phyloP scores from a whole-genome alignment of 2,797 vertebrate species.

The Neosalanx taihuensis region DNA sequence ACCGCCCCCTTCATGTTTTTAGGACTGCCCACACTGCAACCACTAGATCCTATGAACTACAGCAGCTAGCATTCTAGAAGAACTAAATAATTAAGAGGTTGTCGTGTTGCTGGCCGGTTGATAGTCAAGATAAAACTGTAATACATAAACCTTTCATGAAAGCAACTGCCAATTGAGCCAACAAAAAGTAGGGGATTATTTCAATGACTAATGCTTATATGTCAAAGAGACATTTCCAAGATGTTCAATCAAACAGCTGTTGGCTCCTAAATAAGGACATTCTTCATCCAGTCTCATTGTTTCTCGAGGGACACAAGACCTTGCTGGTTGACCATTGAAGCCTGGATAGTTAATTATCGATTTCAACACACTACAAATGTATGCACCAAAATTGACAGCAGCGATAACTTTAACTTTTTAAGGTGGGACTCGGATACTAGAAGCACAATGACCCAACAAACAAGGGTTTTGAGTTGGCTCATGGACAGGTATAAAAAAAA shows the following conservation, averaged over 20 bases:
- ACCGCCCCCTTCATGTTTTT: too few relatives aligned
- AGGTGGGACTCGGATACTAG: constrained; percentile 15
- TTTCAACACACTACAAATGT: too few relatives aligned
- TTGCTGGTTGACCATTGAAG: too few relatives aligned
- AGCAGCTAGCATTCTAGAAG: not conserved
- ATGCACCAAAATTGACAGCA: not conserved
- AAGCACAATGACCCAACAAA: constrained; percentile 17
- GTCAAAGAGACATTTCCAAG: constrained; percentile 7
- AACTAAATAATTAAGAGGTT: constrained; percentile 22
- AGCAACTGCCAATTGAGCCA: constrained; percentile 2
- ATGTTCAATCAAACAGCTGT: not conserved
- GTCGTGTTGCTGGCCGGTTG: constrained; percentile 32
- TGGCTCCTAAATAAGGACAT: not conserved
- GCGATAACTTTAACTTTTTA: too few relatives aligned
- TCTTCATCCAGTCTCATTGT: not conserved
- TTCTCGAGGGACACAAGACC: too few relatives aligned
- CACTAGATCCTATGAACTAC: not conserved
- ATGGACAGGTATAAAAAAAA: not conserved
- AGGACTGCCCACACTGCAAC: not conserved
- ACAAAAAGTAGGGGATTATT: constrained; percentile 2
- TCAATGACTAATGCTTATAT: not conserved
- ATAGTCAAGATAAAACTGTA: constrained; percentile 51
- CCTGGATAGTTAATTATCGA: too few relatives aligned
- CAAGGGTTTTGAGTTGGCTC: too few relatives aligned
- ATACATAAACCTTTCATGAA: constrained; percentile 38